These are phyloP conservation scores for Melanostigma gelatinosum DNA, from an alignment of 2,113 vertebrate genomes.

Conservation along the genomic window DNA sequence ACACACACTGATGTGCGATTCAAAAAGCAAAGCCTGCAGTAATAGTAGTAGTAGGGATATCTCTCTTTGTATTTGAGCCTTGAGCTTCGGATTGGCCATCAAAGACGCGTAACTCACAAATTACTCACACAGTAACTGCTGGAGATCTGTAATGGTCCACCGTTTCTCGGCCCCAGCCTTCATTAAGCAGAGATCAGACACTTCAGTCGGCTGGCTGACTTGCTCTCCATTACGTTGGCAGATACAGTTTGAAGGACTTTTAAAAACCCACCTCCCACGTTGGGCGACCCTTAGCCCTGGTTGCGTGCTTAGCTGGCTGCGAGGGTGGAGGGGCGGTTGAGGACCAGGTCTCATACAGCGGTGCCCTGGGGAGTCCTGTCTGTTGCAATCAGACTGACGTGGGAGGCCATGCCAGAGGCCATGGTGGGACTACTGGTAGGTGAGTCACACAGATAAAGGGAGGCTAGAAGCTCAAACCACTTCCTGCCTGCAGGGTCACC, in stretches of 20 bases:
- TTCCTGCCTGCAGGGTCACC: slow-evolving; percentile 46
- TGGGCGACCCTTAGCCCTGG: slow-evolving; percentile 30
- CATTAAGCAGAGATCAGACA: neutral
- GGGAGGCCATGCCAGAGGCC: slow-evolving; percentile 52
- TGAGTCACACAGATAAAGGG: slow-evolving; percentile 65
- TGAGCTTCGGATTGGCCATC: neutral
- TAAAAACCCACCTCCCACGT: slow-evolving; percentile 37
- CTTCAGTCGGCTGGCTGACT: neutral
- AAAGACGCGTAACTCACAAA: slow-evolving; percentile 31
- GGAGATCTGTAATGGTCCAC: slow-evolving; percentile 14
- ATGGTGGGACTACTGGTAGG: slow-evolving; percentile 45
- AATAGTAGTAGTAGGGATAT: neutral
- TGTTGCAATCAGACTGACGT: slow-evolving; percentile 68
- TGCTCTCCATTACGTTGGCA: slow-evolving; percentile 22
- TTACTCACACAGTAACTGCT: slow-evolving; percentile 41
- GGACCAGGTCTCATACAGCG: slow-evolving; percentile 43
- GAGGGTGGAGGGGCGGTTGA: slow-evolving; percentile 16
- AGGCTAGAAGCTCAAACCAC: slow-evolving; percentile 53
- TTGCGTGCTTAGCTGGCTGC: slow-evolving; percentile 44
- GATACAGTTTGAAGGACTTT: slow-evolving; percentile 24
- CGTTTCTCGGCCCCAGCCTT: slow-evolving; percentile 1
- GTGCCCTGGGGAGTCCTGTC: slow-evolving; percentile 65
- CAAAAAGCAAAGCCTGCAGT: too few relatives aligned
- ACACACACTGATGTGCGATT: too few relatives aligned
- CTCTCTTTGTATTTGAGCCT: neutral